Evolutionary conservation across 35 echinoderm and acorn worm genomes (phyloP), one percentile per base, ranked within the genome.

Genomic region (Eucidaris tribuloides): DNA sequence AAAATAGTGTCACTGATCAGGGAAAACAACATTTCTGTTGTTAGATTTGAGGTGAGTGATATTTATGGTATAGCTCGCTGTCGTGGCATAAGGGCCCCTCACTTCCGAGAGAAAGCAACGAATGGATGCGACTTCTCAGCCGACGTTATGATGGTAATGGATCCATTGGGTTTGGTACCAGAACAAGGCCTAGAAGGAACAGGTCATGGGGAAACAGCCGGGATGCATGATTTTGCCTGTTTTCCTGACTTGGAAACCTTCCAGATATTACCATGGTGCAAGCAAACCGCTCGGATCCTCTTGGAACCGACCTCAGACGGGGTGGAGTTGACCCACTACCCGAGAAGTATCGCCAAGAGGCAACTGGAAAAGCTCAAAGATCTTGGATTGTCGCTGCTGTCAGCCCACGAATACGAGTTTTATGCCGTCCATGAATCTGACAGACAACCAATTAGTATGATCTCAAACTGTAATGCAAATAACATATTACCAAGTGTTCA

Each of bases 11-110:
- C 42, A 27, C 17, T 23, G 28, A 58, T 93, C 14, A 65, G 81
- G 28, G 50, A 35, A 1, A 38, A 65, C 18, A 46, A 89, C 27
- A 88, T 93, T 22, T 62, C 88, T 22, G 82, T 80, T 29, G 91
- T 93, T 2, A 33, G 91, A 23, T 93, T 93, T 70, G 86, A 93
- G 41, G 46, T 81, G 17, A 68, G 62, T n/a, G 91, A 93, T 48
- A 17, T 83, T 7, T 83, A 88, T 45, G 91, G 91, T 4, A 61
- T 83, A 38, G 45, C 85, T 1, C 61, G 91, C 20, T 88, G 58
- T 25, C 88, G 84, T 40, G 79, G 62, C n/a, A 80, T 93, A 15
- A 85, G 85, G 1, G 85, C 83, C 20, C 46, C 79, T 1, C 91
- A 93, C 59, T 93, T 93, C 34, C 45, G 50, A 36, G 42, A 78